These are phyloP conservation scores for Noctua pronuba DNA, from an alignment of 2,888 invertebrate species.

Conservation along the genomic window DNA sequence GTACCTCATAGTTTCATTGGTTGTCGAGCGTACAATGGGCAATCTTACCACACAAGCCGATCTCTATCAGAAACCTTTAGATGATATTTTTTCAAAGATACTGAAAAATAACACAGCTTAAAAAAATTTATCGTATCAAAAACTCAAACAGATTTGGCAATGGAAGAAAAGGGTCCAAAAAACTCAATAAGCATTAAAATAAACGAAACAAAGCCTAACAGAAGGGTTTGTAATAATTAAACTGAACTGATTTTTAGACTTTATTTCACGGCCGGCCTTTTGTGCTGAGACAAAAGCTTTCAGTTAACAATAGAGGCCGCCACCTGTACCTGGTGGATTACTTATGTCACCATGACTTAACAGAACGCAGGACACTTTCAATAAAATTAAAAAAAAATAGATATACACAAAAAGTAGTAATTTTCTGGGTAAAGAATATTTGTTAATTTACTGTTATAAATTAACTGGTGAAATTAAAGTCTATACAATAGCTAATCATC, in stretches of 20 bases:
- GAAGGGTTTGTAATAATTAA: constrained; percentile 74
- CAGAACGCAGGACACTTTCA: constrained; percentile 17
- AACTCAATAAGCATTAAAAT: constrained; percentile 59
- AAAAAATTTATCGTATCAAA: constrained; percentile 1
- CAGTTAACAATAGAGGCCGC: constrained; percentile 68
- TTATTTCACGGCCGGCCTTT: constrained; percentile 71
- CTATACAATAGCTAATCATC: background rate
- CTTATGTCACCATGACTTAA: constrained; percentile 58
- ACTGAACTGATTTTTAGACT: constrained; percentile 73
- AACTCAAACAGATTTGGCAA: constrained; percentile 19
- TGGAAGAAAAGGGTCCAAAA: constrained; percentile 28
- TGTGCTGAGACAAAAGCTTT: constrained; percentile 70
- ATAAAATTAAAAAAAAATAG: background rate
- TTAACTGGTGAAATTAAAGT: background rate
- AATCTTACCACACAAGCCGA: background rate
- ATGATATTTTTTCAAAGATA: background rate
- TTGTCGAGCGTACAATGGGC: background rate
- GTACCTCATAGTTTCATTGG: no score
- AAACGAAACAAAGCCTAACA: constrained; percentile 62
- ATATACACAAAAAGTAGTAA: background rate
- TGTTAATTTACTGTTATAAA: background rate
- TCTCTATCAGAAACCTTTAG: background rate
- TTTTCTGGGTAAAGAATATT: background rate
- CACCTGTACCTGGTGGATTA: constrained; percentile 67
- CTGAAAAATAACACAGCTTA: background rate